Percentiles rank a stretch among this genome's conserved stretches.
phyloP scores from a whole-genome alignment of 2,888 invertebrate genomes.

The Stegana nigrithorax region DNA sequence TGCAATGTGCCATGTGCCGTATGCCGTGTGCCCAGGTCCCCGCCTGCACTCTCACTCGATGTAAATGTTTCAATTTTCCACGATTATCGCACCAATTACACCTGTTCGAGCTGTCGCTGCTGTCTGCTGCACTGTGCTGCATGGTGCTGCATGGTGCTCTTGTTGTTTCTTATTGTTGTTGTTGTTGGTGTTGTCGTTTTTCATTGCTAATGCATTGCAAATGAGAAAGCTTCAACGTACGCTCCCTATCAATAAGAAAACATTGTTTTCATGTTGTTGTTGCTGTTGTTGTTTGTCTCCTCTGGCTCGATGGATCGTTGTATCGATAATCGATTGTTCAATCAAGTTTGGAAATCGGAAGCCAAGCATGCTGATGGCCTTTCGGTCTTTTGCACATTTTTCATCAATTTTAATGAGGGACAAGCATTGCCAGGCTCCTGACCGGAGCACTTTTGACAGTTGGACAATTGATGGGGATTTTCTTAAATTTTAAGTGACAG shows the following conservation, averaged over 20 bases:
- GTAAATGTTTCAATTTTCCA: conserved; percentile 16
- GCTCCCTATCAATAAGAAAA: not conserved
- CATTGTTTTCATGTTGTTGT: not conserved
- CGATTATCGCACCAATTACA: conserved; percentile 39
- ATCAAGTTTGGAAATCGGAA: not conserved
- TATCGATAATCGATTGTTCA: not conserved
- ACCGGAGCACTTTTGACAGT: conserved; percentile 34
- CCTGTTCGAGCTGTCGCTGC: conserved; percentile 32
- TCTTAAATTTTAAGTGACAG: too few species aligned
- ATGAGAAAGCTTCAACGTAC: conserved; percentile 15
- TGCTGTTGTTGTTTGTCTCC: not conserved
- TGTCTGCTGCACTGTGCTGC: too few species aligned
- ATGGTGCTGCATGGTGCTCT: conserved; percentile 19
- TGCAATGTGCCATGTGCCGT: too few species aligned
- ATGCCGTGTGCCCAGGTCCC: too few species aligned
- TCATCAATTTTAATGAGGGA: conserved; percentile 43
- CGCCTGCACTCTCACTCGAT: not conserved
- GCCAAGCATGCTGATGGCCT: not conserved
- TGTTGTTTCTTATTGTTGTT: not conserved
- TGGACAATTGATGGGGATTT: conserved; percentile 42
- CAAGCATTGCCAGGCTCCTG: conserved; percentile 37
- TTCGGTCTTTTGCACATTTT: conserved; percentile 22
- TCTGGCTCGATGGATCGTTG: not conserved
- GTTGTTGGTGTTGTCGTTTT: conserved; percentile 3
- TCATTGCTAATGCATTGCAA: conserved; percentile 13